Evolutionary conservation across 2,113 vertebrate species (phyloP).

Genomic region (Lepisosteus osseus): DNA sequence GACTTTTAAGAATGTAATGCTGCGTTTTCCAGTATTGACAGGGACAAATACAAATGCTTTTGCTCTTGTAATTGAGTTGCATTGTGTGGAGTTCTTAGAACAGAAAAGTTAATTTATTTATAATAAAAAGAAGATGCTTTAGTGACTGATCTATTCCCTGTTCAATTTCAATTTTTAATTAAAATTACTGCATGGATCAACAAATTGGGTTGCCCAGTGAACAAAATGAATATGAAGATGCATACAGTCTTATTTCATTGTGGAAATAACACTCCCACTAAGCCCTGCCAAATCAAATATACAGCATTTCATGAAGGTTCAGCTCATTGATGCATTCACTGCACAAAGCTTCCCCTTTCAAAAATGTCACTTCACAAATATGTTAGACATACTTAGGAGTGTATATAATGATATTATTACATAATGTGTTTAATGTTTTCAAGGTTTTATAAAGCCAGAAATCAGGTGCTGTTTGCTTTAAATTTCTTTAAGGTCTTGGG

Average conservation of each 20-base stretch:
- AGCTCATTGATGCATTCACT: too few species aligned
- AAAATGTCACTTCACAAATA: too few species aligned
- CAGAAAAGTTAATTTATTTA: neutral
- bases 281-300: neutral
- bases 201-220: constrained; percentile 46
- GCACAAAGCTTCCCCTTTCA: too few species aligned
- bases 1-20: too few species aligned
- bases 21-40: too few species aligned
- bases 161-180: constrained; percentile 56
- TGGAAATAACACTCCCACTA: constrained; percentile 31
- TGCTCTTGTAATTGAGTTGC: constrained; percentile 29
- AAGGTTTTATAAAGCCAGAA: too few species aligned
- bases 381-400: too few species aligned
- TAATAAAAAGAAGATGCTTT: neutral
- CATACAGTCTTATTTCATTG: constrained; percentile 39
- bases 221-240: constrained; percentile 34
- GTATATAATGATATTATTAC: too few species aligned
- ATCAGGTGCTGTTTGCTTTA: too few species aligned
- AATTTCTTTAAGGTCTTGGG: too few species aligned
- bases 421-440: too few species aligned
- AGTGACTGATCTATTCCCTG: constrained; percentile 9
- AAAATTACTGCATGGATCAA: constrained; percentile 55
- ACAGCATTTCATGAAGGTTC: too few species aligned
- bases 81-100: neutral
- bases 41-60: constrained; percentile 49